phyloP scores from a whole-genome alignment of 2,113 vertebrate genomes.

The Myocastor coypus region DNA sequence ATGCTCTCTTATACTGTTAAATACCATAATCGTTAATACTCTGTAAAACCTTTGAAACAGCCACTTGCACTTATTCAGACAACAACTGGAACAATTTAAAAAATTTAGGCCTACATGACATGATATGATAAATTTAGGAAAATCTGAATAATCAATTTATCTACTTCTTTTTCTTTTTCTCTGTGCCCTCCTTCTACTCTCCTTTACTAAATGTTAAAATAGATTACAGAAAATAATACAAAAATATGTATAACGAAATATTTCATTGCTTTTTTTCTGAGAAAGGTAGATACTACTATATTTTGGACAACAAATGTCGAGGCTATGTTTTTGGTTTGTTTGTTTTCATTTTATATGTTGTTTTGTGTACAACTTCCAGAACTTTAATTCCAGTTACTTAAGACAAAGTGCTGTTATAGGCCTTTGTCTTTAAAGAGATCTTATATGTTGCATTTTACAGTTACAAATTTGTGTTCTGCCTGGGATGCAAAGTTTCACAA shows the following conservation, averaged over 20 bases:
- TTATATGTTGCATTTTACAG: not conserved
- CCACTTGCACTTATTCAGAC: constrained; percentile 55
- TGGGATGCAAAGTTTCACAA: not conserved
- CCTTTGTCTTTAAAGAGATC: not conserved
- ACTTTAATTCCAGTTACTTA: not conserved
- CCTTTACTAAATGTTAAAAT: constrained; percentile 32
- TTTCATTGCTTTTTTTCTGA: not conserved
- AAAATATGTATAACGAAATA: not conserved
- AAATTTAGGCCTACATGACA: not conserved
- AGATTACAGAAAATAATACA: not conserved
- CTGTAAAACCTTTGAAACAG: constrained; percentile 50
- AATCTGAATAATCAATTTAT: not conserved
- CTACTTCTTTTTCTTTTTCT: not conserved
- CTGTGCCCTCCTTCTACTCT: not conserved
- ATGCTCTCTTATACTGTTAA: constrained; percentile 9
- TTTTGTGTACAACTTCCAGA: not conserved
- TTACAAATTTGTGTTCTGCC: not conserved
- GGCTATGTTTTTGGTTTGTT: not conserved
- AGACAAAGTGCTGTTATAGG: not conserved
- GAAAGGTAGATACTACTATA: not conserved
- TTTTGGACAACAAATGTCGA: not conserved
- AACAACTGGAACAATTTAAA: constrained; percentile 60
- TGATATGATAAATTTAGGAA: constrained; percentile 29
- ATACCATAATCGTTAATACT: not conserved
- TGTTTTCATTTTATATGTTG: not conserved